Evolutionary conservation across 2,797 vertebrate species (phyloP), one percentile per base, ranked within the genome.

Genomic region (Ceyx erithaca): DNA sequence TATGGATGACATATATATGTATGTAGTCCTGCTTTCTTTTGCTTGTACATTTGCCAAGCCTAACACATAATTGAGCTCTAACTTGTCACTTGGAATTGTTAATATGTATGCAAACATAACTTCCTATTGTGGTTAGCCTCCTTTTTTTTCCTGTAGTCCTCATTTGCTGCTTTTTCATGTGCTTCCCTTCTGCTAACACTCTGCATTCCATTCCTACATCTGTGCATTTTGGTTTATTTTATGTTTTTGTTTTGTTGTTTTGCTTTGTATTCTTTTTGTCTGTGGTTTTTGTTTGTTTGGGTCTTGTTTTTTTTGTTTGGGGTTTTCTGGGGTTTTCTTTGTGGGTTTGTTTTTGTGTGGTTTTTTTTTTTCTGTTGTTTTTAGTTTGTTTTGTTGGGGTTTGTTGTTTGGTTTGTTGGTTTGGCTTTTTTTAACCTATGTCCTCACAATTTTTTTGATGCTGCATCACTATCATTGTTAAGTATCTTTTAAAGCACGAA

Each of bases 141-240:
- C 77, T 61, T 91, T 94, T 91, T 94, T 80, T 30, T 85, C 87
- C 52, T 35, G 46, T 85, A 85, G 76, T 77, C 10, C 25, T 94
- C 26, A 62, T 87, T 90, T 93, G 30, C 45, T 63, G 25, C 66
- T 54, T 70, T 61, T 59, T 33, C 2, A 1, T n/a, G 10, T 49
- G 25, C 64, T 77, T 22, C 12, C 12, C 25, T 85, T 64, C 49
- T 82, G 20, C 40, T 82, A 33, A 30, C 30, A 33, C 17, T 40
- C 51, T 83, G 59, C 35, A 62, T 92, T 91, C 40, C 31, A n/a
- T 88, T 94, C 19, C 9, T 62, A 63, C 33, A 45, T 80, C 46
- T 86, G 16, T 54, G 57, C 69, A 12, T 14, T 9, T 16, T 12
- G 10, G 25, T 12, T 25, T 25, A 37, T 21, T 13, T 3, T 45